Percentiles rank a stretch among this genome's conserved stretches.
Evolutionary conservation across 2,888 invertebrate species (phyloP).

Genomic region (Axea sp.): DNA sequence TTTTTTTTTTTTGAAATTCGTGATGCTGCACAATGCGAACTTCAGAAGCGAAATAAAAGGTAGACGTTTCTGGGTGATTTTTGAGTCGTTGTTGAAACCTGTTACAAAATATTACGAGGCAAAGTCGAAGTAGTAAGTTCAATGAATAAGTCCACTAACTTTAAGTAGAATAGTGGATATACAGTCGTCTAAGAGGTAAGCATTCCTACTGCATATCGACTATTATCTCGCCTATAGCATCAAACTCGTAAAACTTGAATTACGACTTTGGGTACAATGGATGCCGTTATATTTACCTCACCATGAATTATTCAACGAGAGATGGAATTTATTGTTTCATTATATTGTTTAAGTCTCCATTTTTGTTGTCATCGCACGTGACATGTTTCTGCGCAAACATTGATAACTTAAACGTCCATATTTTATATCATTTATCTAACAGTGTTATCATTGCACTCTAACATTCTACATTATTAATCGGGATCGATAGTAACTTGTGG

Average conservation of each 20-base stretch:
- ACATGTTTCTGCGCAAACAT: conserved; percentile 19
- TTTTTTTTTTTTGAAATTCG: too few species aligned
- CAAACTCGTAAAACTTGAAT: conserved; percentile 56
- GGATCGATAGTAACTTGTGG: conserved; percentile 6
- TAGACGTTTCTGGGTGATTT: too few species aligned
- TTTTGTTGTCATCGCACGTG: conserved; percentile 38
- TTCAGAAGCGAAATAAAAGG: too few species aligned
- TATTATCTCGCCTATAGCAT: conserved; percentile 46
- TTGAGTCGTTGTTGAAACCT: too few species aligned
- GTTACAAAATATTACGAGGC: background rate
- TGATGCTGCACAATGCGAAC: too few species aligned
- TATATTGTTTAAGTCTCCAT: conserved; percentile 42
- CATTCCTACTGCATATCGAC: conserved; percentile 36
- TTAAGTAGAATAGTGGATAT: conserved; percentile 58
- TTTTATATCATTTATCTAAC: conserved; percentile 15
- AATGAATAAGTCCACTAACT: conserved; percentile 30
- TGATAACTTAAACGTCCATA: conserved; percentile 30
- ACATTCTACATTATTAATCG: conserved; percentile 1
- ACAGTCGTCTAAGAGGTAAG: conserved; percentile 32
- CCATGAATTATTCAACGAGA: conserved; percentile 56
- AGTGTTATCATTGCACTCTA: conserved; percentile 2
- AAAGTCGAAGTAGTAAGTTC: conserved; percentile 16
- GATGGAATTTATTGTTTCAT: conserved; percentile 55
- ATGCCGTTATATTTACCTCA: conserved; percentile 47
- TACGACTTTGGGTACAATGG: conserved; percentile 41